Evolutionary conservation across 2,797 vertebrate species (phyloP), one percentile per base, ranked within the genome.

Genomic region (Ctenopoma multispine): DNA sequence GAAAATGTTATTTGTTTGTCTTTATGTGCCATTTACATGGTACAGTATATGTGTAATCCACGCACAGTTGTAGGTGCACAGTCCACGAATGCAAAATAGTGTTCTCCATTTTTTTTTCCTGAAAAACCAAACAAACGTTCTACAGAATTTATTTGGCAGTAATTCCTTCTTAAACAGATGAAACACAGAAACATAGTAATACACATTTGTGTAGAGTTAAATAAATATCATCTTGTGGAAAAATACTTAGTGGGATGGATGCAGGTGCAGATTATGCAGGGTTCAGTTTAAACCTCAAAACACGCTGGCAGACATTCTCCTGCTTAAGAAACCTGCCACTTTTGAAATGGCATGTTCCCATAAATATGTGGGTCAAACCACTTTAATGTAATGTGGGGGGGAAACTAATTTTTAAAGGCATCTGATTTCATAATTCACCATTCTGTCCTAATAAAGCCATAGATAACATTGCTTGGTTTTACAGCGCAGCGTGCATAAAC

Each of bases 401-500:
- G 13, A 24, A 20, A 41, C n/a, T 57, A 13, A 56, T 75, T 73
- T 62, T 40, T 51, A 65, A 75, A 79, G 47, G 48, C 38, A 75
- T 63, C 68, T 67, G 49, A 86, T 74, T 12, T 73, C 69, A 75
- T 84, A 65, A 83, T 75, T 21, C 11, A 65, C 63, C 53, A 62
- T 17, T 83, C 40, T 24, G 56, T 7, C 27, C 46, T 48, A 63
- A 81, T 82, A 84, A 84, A 75, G 14, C 41, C 3, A 21, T 3
- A 3, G 67, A 84, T 80, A 70, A 75, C 29, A 88, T 90, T 66
- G 14, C 72, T 46, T 54, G 58, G 62, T 74, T 87, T 89, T 75
- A 83, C 63, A 81, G 62, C 44, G 0, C 64, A 15, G 60, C 17
- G 18, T 54, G 43, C 27, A 13, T 63, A 82, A 68, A 72, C 55